Conservation (phyloP, 2,113 vertebrate genomes). For the Megaceryle torquata region DNA sequence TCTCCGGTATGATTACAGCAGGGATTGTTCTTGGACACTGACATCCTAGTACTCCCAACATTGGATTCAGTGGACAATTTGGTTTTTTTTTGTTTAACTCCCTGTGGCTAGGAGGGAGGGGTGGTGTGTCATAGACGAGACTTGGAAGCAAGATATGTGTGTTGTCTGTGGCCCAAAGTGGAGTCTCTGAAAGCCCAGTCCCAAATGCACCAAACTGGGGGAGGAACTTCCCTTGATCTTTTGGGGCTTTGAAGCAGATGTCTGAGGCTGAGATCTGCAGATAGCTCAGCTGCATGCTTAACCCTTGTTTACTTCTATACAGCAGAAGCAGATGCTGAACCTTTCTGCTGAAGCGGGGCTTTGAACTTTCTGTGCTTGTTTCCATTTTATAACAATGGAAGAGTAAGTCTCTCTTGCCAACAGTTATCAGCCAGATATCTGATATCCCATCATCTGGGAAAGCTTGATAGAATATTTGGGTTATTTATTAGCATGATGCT, state of each 20-base stretch:
- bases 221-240: not conserved
- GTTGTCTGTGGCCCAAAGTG: not conserved
- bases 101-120: not conserved
- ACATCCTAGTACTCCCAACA: too few relatives aligned
- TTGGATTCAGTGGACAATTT: not conserved
- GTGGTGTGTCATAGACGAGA: not conserved
- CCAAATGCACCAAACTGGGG: not conserved
- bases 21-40: not conserved
- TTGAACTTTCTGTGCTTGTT: not conserved
- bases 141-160: not conserved
- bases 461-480: not conserved
- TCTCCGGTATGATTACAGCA: not conserved
- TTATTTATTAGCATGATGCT: not conserved
- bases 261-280: not conserved
- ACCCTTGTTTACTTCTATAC: not conserved
- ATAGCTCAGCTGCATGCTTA: not conserved
- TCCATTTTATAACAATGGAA: not conserved
- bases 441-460: not conserved
- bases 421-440: not conserved
- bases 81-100: not conserved
- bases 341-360: not conserved
- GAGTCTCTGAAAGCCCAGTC: not conserved
- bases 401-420: not conserved
- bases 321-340: not conserved
- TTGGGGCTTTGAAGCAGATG: not conserved